Base-by-base conservation (phyloP, 1,140 invertebrate genomes). In the Drosophila virilis region DNA sequence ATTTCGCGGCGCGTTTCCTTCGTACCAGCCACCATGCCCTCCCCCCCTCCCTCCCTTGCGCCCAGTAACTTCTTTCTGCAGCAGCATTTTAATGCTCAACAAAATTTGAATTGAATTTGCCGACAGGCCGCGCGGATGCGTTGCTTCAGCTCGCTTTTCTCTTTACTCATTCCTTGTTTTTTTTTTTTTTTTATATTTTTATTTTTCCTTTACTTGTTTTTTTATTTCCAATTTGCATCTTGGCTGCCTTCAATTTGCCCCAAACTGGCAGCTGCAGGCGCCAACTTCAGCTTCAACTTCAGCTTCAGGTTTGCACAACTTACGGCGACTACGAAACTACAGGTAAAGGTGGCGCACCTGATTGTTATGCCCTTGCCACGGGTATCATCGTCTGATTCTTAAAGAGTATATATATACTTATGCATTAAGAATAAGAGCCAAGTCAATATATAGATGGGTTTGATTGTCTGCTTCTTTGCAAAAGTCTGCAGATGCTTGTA, bases 81-180 rank as follows among this genome's bases (percentile, higher is more conserved):
- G 80, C 75, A 70, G 59, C 75, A 78, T 86, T 88, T 88, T 89
- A 88, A 88, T 88, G 83, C 83, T 89, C 88, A 73, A 84, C 83
- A 80, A 86, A 86, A 88, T 88, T 88, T 88, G 83, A 88, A 88
- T 88, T 88, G 83, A 88, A 88, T 88, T 88, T 88, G 83, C 84
- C 76, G 67, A 83, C 77, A 88, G 80, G 71, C 58, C 59, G 73
- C 45, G 67, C 82, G 80, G 76, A 84, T 83, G 72, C 77, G 61
- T 73, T 52, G 48, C 70, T 65, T 67, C 71, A 32, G 46, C 46
- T 10, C 22, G 17, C 46, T 48, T 43, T 15, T 45, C 42, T 48
- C 37, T 46, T 43, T 15, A 15, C 42, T 48, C 37, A 37, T 43
- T 54, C 48, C 17, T 17, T 17, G 0, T 17, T 17, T n/a, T 38